phyloP scores from a whole-genome alignment of 2,888 invertebrate species.

The Agrotis ipsilon region DNA sequence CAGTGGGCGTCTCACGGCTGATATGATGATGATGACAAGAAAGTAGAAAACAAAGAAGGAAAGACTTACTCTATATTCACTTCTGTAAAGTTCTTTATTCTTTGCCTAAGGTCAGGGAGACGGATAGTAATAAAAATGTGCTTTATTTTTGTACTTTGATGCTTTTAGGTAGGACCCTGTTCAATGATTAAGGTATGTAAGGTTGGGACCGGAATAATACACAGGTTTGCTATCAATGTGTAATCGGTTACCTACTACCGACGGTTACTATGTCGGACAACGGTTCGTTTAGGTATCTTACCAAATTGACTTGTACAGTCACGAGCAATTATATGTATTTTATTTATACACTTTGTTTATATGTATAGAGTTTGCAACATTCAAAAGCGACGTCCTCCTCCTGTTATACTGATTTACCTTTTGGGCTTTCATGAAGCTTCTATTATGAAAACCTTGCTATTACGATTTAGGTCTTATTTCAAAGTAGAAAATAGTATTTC shows the following conservation, averaged over 20 bases:
- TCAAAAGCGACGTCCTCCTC: no score
- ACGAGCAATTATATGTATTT: no score
- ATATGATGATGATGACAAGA: not conserved
- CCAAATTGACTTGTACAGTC: not conserved
- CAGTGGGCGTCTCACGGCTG: not conserved
- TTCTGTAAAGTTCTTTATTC: slow-evolving; percentile 19
- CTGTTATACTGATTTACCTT: no score
- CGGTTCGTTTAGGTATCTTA: slow-evolving; percentile 1
- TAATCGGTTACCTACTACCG: slow-evolving; percentile 44
- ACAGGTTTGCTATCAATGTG: slow-evolving; percentile 45
- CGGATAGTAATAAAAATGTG: slow-evolving; percentile 54
- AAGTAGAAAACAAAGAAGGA: no score
- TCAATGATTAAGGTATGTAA: slow-evolving; percentile 55
- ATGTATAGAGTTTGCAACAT: no score
- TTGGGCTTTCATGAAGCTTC: no score
- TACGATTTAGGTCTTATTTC: no score
- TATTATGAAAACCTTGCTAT: no score
- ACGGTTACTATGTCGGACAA: slow-evolving; percentile 14
- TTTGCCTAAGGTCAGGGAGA: slow-evolving; percentile 53
- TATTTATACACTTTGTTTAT: no score
- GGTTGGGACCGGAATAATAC: slow-evolving; percentile 50
- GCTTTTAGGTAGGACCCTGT: slow-evolving; percentile 50
- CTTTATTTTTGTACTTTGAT: slow-evolving; percentile 55
- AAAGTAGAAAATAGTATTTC: no score
- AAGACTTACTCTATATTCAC: not conserved